Evolutionary conservation across 1,140 invertebrate genomes (phyloP).

Genomic region (Hyles euphorbiae): DNA sequence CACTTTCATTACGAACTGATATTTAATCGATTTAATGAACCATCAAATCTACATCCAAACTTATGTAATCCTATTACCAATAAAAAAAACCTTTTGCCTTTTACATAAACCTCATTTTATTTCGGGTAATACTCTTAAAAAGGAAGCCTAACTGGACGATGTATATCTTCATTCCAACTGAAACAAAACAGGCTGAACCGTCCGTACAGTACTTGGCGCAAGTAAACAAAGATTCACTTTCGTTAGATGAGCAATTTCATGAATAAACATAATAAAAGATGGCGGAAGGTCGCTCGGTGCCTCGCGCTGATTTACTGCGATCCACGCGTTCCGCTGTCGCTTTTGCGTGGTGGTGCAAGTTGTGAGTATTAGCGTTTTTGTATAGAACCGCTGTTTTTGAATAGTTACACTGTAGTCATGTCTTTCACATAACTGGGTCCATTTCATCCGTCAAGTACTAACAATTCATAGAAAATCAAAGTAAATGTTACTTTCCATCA

Average conservation of each 20-base stretch:
- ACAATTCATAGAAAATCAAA: too few species aligned
- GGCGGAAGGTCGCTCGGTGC: constrained; percentile 36
- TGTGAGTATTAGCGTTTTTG: constrained; percentile 13
- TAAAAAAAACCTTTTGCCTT: too few species aligned
- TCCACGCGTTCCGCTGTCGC: constrained; percentile 13
- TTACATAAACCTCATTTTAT: too few species aligned
- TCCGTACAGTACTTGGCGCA: constrained; percentile 2
- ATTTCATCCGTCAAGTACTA: background rate
- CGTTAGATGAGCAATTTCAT: constrained; percentile 59
- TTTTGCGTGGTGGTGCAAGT: constrained; percentile 9
- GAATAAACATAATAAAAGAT: constrained; percentile 65
- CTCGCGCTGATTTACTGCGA: constrained; percentile 54
- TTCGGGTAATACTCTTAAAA: too few species aligned
- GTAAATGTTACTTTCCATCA: too few species aligned
- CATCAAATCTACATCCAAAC: too few species aligned
- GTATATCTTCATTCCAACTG: too few species aligned
- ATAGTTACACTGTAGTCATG: background rate
- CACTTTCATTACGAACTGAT: too few species aligned
- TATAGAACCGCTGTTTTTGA: too few species aligned
- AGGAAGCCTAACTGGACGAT: too few species aligned
- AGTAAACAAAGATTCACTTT: constrained; percentile 62
- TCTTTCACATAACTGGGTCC: background rate
- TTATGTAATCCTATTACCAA: too few species aligned
- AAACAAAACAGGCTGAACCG: background rate
- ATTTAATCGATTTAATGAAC: too few species aligned